Evolutionary conservation across 2,113 vertebrate species (phyloP).

Genomic region (Eurystomus gularis): DNA sequence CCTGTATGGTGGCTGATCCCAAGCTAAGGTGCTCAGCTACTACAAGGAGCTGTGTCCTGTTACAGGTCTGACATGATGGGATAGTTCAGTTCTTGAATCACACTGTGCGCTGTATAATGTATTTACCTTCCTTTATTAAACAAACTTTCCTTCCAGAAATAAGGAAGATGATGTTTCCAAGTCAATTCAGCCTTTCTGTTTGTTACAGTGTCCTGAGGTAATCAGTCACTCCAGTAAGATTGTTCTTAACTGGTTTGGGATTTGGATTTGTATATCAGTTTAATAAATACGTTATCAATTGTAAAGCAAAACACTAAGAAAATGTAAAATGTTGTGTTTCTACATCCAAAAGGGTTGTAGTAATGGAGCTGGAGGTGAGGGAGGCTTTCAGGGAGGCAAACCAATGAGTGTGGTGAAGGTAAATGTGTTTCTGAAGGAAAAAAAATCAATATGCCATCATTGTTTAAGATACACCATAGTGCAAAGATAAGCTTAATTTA

Average conservation of each 20-base stretch:
- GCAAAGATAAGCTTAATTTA: neutral
- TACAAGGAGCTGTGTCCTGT: neutral
- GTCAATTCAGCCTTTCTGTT: neutral
- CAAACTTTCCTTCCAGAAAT: neutral
- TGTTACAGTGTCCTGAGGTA: neutral
- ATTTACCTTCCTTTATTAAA: neutral
- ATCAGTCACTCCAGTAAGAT: neutral
- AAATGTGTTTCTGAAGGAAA: neutral
- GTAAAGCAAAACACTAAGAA: neutral
- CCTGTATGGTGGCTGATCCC: neutral
- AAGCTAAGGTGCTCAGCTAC: neutral
- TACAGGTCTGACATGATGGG: neutral
- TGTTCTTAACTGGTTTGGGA: neutral
- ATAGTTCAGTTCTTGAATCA: neutral
- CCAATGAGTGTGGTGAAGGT: neutral
- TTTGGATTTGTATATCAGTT: neutral
- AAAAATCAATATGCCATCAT: neutral
- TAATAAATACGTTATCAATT: neutral
- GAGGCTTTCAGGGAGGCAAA: neutral
- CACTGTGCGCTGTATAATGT: rapidly evolving
- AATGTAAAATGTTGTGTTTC: neutral
- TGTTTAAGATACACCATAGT: neutral
- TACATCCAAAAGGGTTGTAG: neutral
- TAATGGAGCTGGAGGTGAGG: neutral
- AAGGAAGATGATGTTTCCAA: neutral